Base-by-base conservation (phyloP, 2,888 invertebrate species). In the Chrysolina americana region DNA sequence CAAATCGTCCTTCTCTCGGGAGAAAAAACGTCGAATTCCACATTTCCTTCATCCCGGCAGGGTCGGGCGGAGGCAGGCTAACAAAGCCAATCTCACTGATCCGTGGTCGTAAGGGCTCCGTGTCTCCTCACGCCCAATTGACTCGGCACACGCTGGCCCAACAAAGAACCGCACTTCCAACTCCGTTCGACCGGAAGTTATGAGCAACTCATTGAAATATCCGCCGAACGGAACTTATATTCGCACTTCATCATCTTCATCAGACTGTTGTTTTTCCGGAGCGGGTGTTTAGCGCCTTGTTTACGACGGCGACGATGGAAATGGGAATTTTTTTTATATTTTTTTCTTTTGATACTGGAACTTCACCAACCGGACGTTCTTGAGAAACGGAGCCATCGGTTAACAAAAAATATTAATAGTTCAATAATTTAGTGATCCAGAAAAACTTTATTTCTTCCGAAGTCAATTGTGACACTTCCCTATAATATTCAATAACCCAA, bases 171-270 rank as follows among this genome's bases (percentile, higher is more conserved):
- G 47, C 73, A 53, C 64, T 68, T 73, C 68, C 64, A 64, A 11
- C 23, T 56, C 56, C 53, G 82, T 78, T 84, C 85, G 81, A 77
- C 85, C 87, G 87, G 87, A 87, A 87, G 87, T 87, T 87, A 87
- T 87, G 87, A 86, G 86, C 83, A 84, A 85, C 85, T 86, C 87
- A 87, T 87, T 87, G 87, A 86, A 86, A 87, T 87, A 87, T 87
- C 86, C 86, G 86, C 84, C 84, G 85, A 83, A 82, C 85, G 86
- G 85, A 86, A 86, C 83, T 81, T 79, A 70, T 79, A 82, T 36
- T 79, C 81, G 79, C 85, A 86, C 85, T 86, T 83, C 83, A 83
- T 86, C 86, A 85, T 85, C 78, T 78, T 79, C 75, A 77, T 82
- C 80, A 78, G 76, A 78, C 76, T 79, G 81, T 80, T 80, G 80